These are phyloP conservation scores for Drosophila nebulosa DNA, from an alignment of 1,140 invertebrate genomes.

Conservation along the genomic window DNA sequence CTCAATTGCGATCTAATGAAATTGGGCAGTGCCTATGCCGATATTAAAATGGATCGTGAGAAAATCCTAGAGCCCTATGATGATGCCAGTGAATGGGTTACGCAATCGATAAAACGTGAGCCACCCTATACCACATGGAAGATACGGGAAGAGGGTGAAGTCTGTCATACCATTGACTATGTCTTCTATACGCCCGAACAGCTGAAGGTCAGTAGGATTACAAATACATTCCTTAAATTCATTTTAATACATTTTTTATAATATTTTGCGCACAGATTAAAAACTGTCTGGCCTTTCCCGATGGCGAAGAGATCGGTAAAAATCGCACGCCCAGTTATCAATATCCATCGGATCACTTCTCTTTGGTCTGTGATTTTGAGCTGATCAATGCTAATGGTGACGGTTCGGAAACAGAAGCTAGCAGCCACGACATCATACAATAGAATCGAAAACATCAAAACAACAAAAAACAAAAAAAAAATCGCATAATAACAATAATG, in stretches of 20 bases:
- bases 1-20: conserved; percentile 81
- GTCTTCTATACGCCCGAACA: conserved; percentile 86
- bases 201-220: conserved; percentile 80
- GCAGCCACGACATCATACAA: conserved; percentile 41
- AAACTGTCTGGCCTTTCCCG: conserved; percentile 85
- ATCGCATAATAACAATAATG: neutral
- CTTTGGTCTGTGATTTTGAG: conserved; percentile 87
- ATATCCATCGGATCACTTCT: conserved; percentile 92
- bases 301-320: conserved; percentile 85
- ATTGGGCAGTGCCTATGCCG: conserved; percentile 82
- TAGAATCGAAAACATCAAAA: conserved; percentile 10
- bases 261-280: conserved; percentile 80
- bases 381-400: conserved; percentile 39
- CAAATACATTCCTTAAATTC: neutral
- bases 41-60: conserved; percentile 66
- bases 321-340: conserved; percentile 85
- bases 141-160: conserved; percentile 87
- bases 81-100: conserved; percentile 41
- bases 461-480: neutral
- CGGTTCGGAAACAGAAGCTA: conserved; percentile 1
- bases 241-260: neutral
- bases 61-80: conserved; percentile 11
- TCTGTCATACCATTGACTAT: conserved; percentile 90
- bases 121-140: conserved; percentile 91
- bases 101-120: conserved; percentile 82